These are phyloP conservation scores for Caracal caracal DNA, from an alignment of 2,113 vertebrate species.

Conservation along the genomic window DNA sequence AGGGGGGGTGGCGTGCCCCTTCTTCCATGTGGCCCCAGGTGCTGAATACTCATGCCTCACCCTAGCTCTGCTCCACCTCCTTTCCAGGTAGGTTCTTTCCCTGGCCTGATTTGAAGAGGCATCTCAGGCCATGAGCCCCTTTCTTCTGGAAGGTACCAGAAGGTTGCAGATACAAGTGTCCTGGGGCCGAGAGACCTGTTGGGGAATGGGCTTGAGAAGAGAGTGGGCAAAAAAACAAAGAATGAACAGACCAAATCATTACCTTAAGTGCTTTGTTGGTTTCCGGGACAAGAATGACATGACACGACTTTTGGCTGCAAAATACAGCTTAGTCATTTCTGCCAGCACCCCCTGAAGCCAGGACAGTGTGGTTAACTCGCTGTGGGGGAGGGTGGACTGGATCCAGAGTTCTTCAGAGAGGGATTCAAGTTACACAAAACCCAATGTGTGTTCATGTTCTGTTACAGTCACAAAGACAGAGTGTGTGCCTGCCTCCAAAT, in stretches of 20 bases:
- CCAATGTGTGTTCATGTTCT: neutral
- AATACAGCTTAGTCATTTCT: slow-evolving; percentile 46
- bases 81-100: neutral
- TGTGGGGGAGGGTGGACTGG: neutral
- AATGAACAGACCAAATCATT: slow-evolving; percentile 22
- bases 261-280: slow-evolving; percentile 30
- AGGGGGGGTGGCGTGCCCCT: neutral
- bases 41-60: neutral
- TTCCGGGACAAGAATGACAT: slow-evolving; percentile 27
- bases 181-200: neutral
- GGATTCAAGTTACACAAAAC: slow-evolving; percentile 7
- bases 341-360: neutral
- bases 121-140: neutral
- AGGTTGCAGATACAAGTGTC: neutral
- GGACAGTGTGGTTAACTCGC: neutral
- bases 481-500: neutral
- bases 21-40: neutral
- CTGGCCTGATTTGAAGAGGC: neutral
- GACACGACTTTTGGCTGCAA: neutral
- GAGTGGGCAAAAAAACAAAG: neutral
- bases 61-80: neutral
- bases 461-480: slow-evolving; percentile 5
- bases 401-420: slow-evolving; percentile 14
- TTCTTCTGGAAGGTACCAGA: neutral
- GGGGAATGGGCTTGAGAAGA: neutral